Evolutionary conservation across 2,888 invertebrate species (phyloP).

Genomic region (Nebria salina): DNA sequence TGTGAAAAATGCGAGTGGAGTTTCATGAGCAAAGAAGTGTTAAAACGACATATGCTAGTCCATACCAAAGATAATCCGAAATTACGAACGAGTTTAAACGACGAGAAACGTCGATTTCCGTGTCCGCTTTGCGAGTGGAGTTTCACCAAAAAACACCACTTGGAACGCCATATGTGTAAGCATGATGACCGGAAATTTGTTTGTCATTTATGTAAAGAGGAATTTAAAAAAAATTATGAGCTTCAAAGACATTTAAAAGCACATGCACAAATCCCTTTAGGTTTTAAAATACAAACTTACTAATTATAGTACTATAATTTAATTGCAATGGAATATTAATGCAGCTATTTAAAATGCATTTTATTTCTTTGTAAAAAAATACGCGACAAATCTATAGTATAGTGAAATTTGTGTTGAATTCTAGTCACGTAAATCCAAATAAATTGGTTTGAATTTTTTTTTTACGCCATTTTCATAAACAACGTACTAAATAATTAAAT

Average conservation of each 20-base stretch:
- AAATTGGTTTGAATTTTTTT: neutral
- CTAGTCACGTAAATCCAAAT: neutral
- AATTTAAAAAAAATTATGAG: conserved; percentile 34
- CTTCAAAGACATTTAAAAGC: conserved; percentile 30
- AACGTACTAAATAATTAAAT: conserved; percentile 15
- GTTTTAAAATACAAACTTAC: neutral
- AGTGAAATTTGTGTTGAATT: neutral
- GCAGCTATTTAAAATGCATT: no score
- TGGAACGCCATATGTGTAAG: conserved; percentile 37
- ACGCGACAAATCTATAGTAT: no score
- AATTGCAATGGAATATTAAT: no score
- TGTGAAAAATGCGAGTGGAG: conserved; percentile 60
- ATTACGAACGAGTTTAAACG: conserved; percentile 29
- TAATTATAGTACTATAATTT: neutral
- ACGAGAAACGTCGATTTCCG: conserved; percentile 29
- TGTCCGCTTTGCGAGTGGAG: conserved; percentile 35
- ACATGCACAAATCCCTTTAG: neutral
- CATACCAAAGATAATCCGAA: conserved; percentile 62
- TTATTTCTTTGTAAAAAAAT: no score
- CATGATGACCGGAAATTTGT: conserved; percentile 27
- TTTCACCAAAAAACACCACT: conserved; percentile 38
- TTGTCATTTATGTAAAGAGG: conserved; percentile 25
- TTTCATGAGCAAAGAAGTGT: conserved; percentile 58
- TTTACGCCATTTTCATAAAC: neutral
- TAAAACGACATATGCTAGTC: conserved; percentile 59